phyloP scores from a whole-genome alignment of 2,113 vertebrate species.

The Caretta caretta region DNA sequence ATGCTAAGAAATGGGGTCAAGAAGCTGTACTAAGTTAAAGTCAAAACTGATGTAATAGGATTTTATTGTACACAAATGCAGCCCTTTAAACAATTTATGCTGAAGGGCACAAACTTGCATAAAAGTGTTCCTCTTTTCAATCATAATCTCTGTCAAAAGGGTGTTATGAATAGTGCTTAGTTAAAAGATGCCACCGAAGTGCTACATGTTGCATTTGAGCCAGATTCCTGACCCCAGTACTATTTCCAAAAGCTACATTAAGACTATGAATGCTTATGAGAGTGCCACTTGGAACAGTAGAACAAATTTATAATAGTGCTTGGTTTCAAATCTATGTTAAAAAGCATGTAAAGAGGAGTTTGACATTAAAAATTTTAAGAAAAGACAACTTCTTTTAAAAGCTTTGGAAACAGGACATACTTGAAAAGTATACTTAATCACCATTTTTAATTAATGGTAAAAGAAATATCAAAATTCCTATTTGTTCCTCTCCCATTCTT shows the following conservation, averaged over 20 bases:
- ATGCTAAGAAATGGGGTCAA: slow-evolving; percentile 30
- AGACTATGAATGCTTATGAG: slow-evolving; percentile 53
- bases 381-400: not conserved
- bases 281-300: slow-evolving; percentile 49
- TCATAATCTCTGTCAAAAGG: not conserved
- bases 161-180: not conserved
- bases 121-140: not conserved
- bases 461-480: fast-evolving
- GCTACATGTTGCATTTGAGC: not conserved
- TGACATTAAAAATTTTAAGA: not conserved
- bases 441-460: not conserved
- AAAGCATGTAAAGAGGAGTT: not conserved
- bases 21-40: slow-evolving; percentile 17
- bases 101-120: not conserved
- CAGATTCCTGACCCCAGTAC: slow-evolving; percentile 61
- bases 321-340: not conserved
- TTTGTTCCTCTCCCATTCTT: not conserved
- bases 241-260: slow-evolving; percentile 20
- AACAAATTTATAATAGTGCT: not conserved
- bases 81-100: not conserved
- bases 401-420: not conserved
- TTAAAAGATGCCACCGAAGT: not conserved
- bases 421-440: not conserved
- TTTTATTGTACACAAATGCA: not conserved
- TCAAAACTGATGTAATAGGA: not conserved